phyloP scores from a whole-genome alignment of 2,888 invertebrate species.

The Aethes cnicana region DNA sequence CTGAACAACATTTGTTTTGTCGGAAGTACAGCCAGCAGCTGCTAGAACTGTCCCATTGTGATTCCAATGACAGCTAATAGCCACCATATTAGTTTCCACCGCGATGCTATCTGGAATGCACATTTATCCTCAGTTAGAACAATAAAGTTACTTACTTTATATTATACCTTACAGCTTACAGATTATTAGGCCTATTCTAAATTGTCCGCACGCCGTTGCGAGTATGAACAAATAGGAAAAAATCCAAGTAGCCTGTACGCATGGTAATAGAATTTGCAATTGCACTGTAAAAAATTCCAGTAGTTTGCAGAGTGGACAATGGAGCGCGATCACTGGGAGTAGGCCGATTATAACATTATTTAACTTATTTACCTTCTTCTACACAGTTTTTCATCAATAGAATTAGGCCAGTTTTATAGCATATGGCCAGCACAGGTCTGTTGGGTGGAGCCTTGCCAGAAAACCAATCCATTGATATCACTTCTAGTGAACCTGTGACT shows the following conservation, averaged over 20 bases:
- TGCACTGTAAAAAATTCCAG: no score
- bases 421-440: constrained; percentile 92
- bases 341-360: constrained; percentile 5
- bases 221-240: no score
- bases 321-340: no score
- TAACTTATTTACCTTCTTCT: constrained; percentile 87
- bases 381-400: constrained; percentile 94
- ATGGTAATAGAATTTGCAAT: no score
- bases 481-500: constrained; percentile 80
- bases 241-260: no score
- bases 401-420: constrained; percentile 93
- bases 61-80: constrained; percentile 95
- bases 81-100: constrained; percentile 91
- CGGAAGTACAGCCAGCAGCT: constrained; percentile 87
- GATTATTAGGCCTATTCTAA: no score
- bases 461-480: constrained; percentile 94
- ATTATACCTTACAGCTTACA: no score
- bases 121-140: no score
- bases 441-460: constrained; percentile 88
- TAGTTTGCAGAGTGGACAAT: no score
- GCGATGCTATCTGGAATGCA: constrained; percentile 87
- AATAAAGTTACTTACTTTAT: no score
- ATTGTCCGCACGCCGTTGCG: no score
- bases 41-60: constrained; percentile 95
- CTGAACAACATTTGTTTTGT: constrained; percentile 90